phyloP scores from a whole-genome alignment of 1,140 invertebrate species.

The Drosophila kurseongensis region DNA sequence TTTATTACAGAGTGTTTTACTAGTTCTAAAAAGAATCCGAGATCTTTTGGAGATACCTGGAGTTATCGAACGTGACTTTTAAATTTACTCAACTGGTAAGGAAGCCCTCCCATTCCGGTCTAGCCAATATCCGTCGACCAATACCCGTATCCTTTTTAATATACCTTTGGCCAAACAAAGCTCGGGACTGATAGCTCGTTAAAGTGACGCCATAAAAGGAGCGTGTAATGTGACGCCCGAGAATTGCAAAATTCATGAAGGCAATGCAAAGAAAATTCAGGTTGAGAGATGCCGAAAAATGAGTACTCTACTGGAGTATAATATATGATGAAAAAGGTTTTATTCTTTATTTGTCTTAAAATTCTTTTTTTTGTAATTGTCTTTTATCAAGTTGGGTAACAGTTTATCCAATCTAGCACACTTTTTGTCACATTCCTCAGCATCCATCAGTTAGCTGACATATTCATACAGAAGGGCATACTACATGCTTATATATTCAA shows the following conservation, averaged over 20 bases:
- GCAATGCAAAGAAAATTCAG: slow-evolving; percentile 39
- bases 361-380: too few relatives aligned
- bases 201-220: slow-evolving; percentile 60
- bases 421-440: too few relatives aligned
- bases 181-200: slow-evolving; percentile 59
- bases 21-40: too few relatives aligned
- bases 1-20: too few relatives aligned
- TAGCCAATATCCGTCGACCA: slow-evolving; percentile 87
- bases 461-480: slow-evolving; percentile 17
- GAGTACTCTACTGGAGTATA: slow-evolving; percentile 6
- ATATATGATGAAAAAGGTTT: too few relatives aligned
- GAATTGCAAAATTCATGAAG: slow-evolving; percentile 67
- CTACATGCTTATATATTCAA: slow-evolving; percentile 52
- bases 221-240: slow-evolving; percentile 56
- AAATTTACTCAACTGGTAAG: not conserved
- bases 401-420: too few relatives aligned
- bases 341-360: not conserved
- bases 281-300: slow-evolving; percentile 6
- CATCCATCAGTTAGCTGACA: not conserved
- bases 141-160: slow-evolving; percentile 86
- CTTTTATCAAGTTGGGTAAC: too few relatives aligned
- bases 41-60: not conserved
- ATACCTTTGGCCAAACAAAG: slow-evolving; percentile 48
- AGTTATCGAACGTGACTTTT: not conserved
- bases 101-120: not conserved